Percentiles rank a stretch among this genome's conserved stretches.
Evolutionary conservation across 2,888 invertebrate species (phyloP).

Genomic region (Pristionchus fissidentatus): DNA sequence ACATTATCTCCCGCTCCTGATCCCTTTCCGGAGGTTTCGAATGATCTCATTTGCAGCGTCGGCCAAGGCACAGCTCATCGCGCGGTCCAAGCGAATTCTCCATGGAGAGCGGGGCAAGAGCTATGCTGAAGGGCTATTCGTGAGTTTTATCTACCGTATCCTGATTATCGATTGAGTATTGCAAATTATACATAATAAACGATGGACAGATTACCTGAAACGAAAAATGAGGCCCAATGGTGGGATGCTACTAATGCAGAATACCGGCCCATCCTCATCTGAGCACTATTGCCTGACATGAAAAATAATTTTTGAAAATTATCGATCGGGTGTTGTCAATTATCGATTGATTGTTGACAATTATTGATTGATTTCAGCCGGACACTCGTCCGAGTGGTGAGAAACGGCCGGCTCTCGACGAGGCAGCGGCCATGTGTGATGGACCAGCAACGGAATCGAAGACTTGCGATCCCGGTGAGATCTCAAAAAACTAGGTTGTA

Average conservation of each 20-base stretch:
- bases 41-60: too few species aligned
- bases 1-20: neutral
- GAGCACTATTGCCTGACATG: too few species aligned
- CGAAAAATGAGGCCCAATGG: too few species aligned
- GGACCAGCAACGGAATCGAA: conserved; percentile 62
- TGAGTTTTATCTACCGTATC: neutral
- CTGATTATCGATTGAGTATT: neutral
- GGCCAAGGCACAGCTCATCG: conserved; percentile 34
- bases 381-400: neutral
- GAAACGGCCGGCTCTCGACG: neutral
- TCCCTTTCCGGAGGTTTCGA: too few species aligned
- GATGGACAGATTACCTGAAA: too few species aligned
- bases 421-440: conserved; percentile 59
- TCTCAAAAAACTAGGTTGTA: too few species aligned
- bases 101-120: conserved; percentile 19
- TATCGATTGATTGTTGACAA: neutral
- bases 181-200: too few species aligned
- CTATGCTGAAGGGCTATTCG: conserved; percentile 18
- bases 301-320: too few species aligned
- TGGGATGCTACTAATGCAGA: too few species aligned
- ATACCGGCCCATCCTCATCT: too few species aligned
- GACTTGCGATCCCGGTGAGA: conserved; percentile 62
- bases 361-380: conserved; percentile 16
- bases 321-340: too few species aligned
- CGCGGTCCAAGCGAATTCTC: conserved; percentile 42